Evolutionary conservation across 2,888 invertebrate genomes (phyloP).

Genomic region (Athetis lepigone): DNA sequence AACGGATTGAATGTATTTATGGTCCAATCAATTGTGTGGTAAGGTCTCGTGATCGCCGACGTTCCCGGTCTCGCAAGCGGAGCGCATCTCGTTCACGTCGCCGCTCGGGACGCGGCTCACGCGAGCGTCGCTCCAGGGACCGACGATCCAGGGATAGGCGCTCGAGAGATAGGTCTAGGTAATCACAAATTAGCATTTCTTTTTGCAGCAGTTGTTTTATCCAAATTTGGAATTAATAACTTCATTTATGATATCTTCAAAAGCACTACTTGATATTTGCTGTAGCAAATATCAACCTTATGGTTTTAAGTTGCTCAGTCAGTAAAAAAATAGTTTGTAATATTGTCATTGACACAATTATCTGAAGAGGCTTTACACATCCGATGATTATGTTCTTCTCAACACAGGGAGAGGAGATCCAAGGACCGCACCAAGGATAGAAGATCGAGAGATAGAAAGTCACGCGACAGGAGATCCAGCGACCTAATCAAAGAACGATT

Average conservation of each 20-base stretch:
- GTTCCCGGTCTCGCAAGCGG: conserved; percentile 84
- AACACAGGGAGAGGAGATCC: conserved; percentile 83
- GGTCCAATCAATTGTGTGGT: conserved; percentile 31
- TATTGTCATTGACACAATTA: background rate
- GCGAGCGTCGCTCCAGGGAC: conserved; percentile 82
- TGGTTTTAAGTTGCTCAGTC: too few relatives aligned
- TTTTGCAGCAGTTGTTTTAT: conserved; percentile 14
- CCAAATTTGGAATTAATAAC: background rate
- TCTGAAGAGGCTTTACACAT: background rate
- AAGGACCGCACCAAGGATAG: conserved; percentile 84
- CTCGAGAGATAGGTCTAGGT: conserved; percentile 83
- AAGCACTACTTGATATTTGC: background rate
- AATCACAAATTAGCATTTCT: conserved; percentile 33
- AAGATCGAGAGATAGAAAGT: conserved; percentile 86
- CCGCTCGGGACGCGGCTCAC: conserved; percentile 82
- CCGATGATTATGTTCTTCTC: conserved; percentile 20
- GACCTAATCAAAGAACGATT: conserved; percentile 86
- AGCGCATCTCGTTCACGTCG: conserved; percentile 77
- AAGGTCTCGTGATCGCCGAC: conserved; percentile 84
- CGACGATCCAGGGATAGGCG: conserved; percentile 83
- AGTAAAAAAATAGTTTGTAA: too few relatives aligned
- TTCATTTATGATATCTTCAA: conserved; percentile 4
- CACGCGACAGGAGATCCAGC: conserved; percentile 86
- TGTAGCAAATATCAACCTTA: too few relatives aligned
- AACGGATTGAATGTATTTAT: conserved; percentile 58